phyloP scores from a whole-genome alignment of 2,113 vertebrate species.

The Neodontobutis hainanensis region DNA sequence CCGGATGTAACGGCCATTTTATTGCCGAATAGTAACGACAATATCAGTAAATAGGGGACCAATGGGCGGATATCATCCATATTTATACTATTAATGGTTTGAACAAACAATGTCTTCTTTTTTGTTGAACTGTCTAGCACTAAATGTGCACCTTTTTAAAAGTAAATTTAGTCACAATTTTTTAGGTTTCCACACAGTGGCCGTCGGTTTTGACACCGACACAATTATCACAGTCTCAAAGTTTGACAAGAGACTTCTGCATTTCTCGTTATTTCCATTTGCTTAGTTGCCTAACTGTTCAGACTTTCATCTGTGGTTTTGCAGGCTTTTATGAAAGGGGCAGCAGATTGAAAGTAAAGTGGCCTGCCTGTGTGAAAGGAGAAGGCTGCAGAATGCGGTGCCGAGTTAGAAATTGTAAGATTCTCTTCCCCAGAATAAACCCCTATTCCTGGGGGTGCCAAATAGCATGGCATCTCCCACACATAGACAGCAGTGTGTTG shows the following conservation, averaged over 20 bases:
- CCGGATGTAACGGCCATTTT: no score
- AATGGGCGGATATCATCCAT: no score
- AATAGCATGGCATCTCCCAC: constrained; percentile 31
- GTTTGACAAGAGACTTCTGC: constrained; percentile 14
- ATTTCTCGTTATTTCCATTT: background rate
- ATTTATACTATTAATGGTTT: no score
- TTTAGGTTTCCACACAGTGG: background rate
- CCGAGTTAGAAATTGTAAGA: constrained; percentile 50
- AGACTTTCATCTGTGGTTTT: background rate
- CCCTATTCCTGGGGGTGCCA: constrained; percentile 40
- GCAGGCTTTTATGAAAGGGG: background rate
- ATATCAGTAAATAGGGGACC: no score
- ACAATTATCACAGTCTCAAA: background rate
- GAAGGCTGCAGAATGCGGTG: constrained; percentile 18
- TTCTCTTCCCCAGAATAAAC: constrained; percentile 70
- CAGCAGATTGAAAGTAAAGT: background rate
- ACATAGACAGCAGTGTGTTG: constrained; percentile 13
- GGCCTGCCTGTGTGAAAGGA: constrained; percentile 1
- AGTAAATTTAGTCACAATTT: background rate
- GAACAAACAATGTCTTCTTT: no score
- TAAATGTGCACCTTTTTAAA: no score
- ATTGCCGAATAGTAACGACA: no score
- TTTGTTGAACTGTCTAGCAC: no score
- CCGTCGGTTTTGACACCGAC: constrained; percentile 15
- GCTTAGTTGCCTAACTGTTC: background rate